These are phyloP conservation scores for Drosophila oshimai DNA, from an alignment of 1,140 invertebrate genomes.

Conservation along the genomic window DNA sequence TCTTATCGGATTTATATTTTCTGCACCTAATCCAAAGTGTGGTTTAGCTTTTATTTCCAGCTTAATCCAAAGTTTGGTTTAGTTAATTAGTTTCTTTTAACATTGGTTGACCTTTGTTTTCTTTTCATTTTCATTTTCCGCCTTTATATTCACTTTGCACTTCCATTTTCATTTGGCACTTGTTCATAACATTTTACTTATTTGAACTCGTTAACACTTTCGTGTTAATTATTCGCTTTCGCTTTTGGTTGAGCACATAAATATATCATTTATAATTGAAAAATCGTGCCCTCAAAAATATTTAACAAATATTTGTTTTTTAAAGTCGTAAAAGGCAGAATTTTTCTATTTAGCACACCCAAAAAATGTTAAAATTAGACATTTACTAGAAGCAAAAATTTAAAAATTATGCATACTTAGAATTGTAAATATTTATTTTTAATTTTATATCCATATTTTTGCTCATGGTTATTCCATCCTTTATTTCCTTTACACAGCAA, in stretches of 20 bases:
- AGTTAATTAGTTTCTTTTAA: background rate
- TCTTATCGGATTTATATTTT: slow-evolving; percentile 5
- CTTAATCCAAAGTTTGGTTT: slow-evolving; percentile 14
- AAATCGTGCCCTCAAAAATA: slow-evolving; percentile 1
- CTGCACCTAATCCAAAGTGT: background rate
- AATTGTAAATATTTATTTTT: too few species aligned
- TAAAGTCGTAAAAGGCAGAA: too few species aligned
- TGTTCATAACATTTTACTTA: background rate
- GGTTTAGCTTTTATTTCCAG: background rate
- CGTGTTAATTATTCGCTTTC: slow-evolving; percentile 25
- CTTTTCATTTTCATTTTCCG: background rate
- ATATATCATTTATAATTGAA: slow-evolving; percentile 5
- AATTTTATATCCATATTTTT: too few species aligned
- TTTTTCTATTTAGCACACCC: too few species aligned
- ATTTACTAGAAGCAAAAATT: too few species aligned
- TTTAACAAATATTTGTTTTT: background rate
- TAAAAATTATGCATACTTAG: too few species aligned
- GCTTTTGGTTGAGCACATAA: background rate
- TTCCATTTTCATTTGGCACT: slow-evolving; percentile 12
- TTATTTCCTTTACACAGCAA: background rate
- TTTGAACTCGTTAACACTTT: slow-evolving; percentile 21
- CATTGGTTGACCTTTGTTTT: slow-evolving; percentile 19
- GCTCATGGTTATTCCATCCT: background rate
- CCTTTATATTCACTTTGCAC: background rate
- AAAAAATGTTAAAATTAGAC: too few species aligned